Evolutionary conservation across 2,113 vertebrate species (phyloP).

Genomic region (Capra hircus): DNA sequence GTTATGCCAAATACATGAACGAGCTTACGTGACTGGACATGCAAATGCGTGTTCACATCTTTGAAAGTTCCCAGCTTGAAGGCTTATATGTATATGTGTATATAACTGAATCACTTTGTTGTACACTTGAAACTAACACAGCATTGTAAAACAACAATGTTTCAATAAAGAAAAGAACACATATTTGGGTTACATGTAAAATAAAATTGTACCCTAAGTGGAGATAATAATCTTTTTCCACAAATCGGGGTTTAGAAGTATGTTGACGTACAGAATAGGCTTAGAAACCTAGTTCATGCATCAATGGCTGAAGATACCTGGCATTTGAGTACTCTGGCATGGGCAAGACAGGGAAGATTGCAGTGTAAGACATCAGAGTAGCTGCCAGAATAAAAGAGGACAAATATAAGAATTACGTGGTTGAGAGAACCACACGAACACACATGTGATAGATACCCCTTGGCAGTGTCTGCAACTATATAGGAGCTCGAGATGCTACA

Average conservation of each 20-base stretch:
- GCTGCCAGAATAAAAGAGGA: background rate
- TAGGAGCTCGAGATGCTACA: background rate
- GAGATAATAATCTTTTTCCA: background rate
- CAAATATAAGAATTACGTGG: background rate
- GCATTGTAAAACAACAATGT: background rate
- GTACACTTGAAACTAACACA: background rate
- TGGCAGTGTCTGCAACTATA: background rate
- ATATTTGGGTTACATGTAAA: background rate
- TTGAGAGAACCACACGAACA: background rate
- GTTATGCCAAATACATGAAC: background rate
- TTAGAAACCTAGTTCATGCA: background rate
- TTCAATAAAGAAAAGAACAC: background rate
- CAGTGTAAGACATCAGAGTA: background rate
- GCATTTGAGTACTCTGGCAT: too few relatives aligned
- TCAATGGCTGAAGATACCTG: background rate
- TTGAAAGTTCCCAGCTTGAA: background rate
- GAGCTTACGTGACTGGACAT: background rate
- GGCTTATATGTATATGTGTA: background rate
- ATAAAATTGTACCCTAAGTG: background rate
- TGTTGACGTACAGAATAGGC: background rate
- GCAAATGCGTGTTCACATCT: background rate
- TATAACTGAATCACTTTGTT: background rate
- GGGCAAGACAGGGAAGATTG: background rate
- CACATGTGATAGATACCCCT: fast-evolving
- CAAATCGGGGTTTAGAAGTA: background rate